Conservation (phyloP, 2,797 vertebrate genomes). For the Rhabdophis nuchalis region DNA sequence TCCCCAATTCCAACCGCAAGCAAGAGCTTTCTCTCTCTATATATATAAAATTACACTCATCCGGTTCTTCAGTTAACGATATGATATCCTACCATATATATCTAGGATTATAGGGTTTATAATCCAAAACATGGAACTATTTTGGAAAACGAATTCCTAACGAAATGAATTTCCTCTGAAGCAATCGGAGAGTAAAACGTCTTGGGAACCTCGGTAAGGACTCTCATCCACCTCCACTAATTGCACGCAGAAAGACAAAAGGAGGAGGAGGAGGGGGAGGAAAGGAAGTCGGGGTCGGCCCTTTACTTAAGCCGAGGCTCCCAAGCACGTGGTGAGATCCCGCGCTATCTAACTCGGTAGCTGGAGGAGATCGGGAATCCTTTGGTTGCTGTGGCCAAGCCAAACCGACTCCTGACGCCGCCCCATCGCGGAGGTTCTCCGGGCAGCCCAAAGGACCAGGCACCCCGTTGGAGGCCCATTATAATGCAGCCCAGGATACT, state of each 20-base stretch:
- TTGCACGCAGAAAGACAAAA: neutral
- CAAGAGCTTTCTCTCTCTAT: neutral
- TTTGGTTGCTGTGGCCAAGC: neutral
- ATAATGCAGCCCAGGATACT: neutral
- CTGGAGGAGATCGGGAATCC: neutral
- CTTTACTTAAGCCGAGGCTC: too few relatives aligned
- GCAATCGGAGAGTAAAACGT: neutral
- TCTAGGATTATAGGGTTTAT: neutral
- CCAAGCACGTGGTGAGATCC: neutral
- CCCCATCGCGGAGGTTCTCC: neutral
- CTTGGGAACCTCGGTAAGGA: neutral
- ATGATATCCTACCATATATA: neutral
- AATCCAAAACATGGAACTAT: neutral
- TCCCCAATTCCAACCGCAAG: neutral
- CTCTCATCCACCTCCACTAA: neutral
- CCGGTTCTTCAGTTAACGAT: neutral
- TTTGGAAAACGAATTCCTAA: neutral
- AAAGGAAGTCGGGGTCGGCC: neutral
- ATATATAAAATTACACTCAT: neutral
- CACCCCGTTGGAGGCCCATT: too few relatives aligned
- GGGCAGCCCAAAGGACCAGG: neutral
- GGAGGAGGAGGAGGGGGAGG: neutral
- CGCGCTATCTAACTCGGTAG: neutral
- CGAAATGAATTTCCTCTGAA: neutral
- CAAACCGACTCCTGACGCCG: neutral